Evolutionary conservation across 1,140 invertebrate species (phyloP), one percentile per base, ranked within the genome.

Genomic region (Diorhabda elongata): DNA sequence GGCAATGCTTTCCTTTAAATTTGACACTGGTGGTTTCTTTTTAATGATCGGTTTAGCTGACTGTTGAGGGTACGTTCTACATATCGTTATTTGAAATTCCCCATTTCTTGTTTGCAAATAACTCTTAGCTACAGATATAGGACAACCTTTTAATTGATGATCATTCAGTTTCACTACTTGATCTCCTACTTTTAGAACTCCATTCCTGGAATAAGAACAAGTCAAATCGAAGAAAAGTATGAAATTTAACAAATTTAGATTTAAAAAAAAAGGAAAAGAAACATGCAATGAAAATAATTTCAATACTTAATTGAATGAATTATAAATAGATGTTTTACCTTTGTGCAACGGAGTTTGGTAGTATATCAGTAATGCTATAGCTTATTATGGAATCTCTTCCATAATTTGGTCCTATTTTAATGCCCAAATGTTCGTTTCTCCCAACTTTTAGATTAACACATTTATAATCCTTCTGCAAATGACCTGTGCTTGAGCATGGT

Each of bases 141-240:
- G 87, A 7, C 93, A 79, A n/a, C 92, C 92, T 56, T 91, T 85
- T 64, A 95, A 81, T 76, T 89, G 84, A 70, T 87, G 85, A 0
- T 93, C 93, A 79, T 95, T 94, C 2, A 95, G 90, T 75, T 92
- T 93, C 5, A 95, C 82, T 7, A 96, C 87, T 82, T 95, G 92
- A 80, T 96, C 93, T 2, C 92, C 92, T 63, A 91, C 86, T 69
- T 86, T 85, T 64, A 96, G 78, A 41, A 88, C 87, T 0, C 92
- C 92, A 81, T 93, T 92, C 74, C 90, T 92, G 83, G 68, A 78
- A 75, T 52, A 73, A 67, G 72, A 7, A 26, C 26, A 26, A 26
- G 26, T 26, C 26, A 26, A 56, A n/a, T 56, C n/a, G 2, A n/a
- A 56, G 52, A 56, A 56, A 56, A 56, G 6, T n/a, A 6, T 7